Conservation (phyloP, 2,888 invertebrate species). For the Agrypnus murinus region DNA sequence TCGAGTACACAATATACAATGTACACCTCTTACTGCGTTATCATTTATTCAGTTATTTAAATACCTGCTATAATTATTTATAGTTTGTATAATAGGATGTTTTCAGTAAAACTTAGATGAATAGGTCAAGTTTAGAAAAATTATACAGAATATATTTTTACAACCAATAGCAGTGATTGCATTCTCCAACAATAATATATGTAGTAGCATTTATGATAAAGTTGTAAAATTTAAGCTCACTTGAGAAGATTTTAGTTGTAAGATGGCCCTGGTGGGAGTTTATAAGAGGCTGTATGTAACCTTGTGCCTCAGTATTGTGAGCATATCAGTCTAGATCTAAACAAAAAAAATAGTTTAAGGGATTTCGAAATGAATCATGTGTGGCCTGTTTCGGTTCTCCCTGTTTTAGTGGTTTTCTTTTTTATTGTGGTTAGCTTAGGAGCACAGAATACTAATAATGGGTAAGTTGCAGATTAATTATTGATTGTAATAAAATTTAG, state of each 20-base stretch:
- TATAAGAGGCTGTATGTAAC: conserved; percentile 49
- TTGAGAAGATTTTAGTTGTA: conserved; percentile 27
- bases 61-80: no score
- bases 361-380: conserved; percentile 36
- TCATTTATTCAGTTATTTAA: no score
- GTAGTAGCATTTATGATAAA: no score
- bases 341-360: conserved; percentile 26
- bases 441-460: conserved; percentile 19
- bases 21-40: no score
- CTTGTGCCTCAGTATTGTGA: conserved; percentile 47
- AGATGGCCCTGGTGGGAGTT: conserved; percentile 47
- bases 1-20: no score
- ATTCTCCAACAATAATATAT: no score
- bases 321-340: conserved; percentile 36
- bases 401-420: conserved; percentile 29
- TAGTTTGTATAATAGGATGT: no score
- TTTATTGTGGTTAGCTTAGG: conserved; percentile 24
- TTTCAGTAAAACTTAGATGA: neutral
- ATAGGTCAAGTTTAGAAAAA: conserved; percentile 16
- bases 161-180: no score
- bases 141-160: no score
- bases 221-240: neutral
- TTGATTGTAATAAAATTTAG: neutral
- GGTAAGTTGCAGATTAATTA: conserved; percentile 26
- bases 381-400: conserved; percentile 13